Conservation (phyloP, 2,113 vertebrate genomes). For the Podarcis cretensis region DNA sequence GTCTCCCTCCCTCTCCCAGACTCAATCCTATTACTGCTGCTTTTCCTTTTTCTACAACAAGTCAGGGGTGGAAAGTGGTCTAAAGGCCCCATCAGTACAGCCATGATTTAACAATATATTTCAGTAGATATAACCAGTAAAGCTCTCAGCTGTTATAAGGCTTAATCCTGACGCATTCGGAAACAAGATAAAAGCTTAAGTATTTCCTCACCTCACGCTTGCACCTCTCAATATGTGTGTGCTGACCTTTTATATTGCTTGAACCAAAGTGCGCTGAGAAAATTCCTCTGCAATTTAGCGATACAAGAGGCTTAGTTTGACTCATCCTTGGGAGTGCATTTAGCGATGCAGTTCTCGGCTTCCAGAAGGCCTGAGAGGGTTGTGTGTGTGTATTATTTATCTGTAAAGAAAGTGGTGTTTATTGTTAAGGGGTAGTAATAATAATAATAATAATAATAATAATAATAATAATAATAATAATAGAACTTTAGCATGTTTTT, state of each 20-base stretch:
- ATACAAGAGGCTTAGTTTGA: slow-evolving; percentile 46
- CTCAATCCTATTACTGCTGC: slow-evolving; percentile 48
- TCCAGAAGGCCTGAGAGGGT: neutral
- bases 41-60: neutral
- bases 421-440: neutral
- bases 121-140: slow-evolving; percentile 62
- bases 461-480: too few relatives aligned
- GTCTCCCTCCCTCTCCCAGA: neutral
- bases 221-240: slow-evolving; percentile 58
- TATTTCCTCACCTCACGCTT: slow-evolving; percentile 51
- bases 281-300: slow-evolving; percentile 66
- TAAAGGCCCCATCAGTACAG: slow-evolving; percentile 39
- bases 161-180: slow-evolving; percentile 68
- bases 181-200: slow-evolving; percentile 74
- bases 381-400: slow-evolving; percentile 36
- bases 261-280: slow-evolving; percentile 52
- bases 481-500: too few relatives aligned
- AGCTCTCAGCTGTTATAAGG: slow-evolving; percentile 64
- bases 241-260: slow-evolving; percentile 68
- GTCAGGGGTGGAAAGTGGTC: slow-evolving; percentile 8
- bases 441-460: too few relatives aligned
- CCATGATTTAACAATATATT: slow-evolving; percentile 56
- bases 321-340: slow-evolving; percentile 55
- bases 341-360: slow-evolving; percentile 10
- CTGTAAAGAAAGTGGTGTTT: slow-evolving; percentile 20